phyloP scores from a whole-genome alignment of 1,140 invertebrate species.

The Gonioctena quinquepunctata region DNA sequence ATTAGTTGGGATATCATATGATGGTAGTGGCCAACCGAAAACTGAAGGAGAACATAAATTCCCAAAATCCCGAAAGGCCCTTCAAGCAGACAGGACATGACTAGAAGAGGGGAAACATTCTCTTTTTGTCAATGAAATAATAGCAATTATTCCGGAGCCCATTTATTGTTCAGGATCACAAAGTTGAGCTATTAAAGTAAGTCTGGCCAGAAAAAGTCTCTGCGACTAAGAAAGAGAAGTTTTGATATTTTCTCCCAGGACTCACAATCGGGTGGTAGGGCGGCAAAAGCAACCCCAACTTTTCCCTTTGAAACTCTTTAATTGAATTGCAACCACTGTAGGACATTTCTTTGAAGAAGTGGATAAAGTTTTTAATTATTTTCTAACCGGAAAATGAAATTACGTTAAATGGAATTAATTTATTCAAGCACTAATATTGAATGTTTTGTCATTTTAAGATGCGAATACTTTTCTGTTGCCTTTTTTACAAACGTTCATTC shows the following conservation, averaged over 20 bases:
- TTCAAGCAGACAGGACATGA: neutral
- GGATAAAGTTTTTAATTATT: conserved; percentile 54
- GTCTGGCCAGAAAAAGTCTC: conserved; percentile 26
- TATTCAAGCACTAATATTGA: conserved; percentile 40
- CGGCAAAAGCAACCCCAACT: conserved; percentile 2
- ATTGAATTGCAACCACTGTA: conserved; percentile 52
- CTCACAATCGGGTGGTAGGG: neutral
- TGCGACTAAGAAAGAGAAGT: conserved; percentile 38
- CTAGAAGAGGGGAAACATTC: neutral
- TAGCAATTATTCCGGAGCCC: conserved; percentile 9
- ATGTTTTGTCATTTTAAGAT: neutral
- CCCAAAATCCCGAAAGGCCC: neutral
- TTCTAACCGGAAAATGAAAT: conserved; percentile 50
- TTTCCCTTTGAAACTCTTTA: conserved; percentile 42
- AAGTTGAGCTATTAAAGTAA: conserved; percentile 35
- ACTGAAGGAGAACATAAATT: neutral
- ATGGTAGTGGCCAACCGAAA: too few relatives aligned
- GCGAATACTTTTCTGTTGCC: too few relatives aligned
- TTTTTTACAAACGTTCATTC: too few relatives aligned
- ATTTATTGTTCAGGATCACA: conserved; percentile 28
- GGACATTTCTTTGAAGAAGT: conserved; percentile 49
- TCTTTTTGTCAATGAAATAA: conserved; percentile 5
- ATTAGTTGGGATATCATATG: too few relatives aligned
- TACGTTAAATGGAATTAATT: conserved; percentile 47
- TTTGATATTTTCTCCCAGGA: conserved; percentile 39